Evolutionary conservation across 2,888 invertebrate species (phyloP).

Genomic region (Ecdyonurus torrentis): DNA sequence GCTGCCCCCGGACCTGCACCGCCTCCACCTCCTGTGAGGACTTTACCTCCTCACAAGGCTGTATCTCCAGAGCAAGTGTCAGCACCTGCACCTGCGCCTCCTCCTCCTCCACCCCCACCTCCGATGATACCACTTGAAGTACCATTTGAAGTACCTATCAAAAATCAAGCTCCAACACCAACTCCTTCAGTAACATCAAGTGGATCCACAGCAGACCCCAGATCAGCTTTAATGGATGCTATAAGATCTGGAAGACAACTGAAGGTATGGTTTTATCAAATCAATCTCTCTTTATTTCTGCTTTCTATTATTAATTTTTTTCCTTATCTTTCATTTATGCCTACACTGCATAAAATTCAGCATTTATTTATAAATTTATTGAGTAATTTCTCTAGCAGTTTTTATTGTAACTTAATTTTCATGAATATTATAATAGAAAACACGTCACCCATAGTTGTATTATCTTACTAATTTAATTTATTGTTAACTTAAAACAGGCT

Average conservation of each 20-base stretch:
- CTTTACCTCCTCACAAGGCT: slow-evolving; percentile 4
- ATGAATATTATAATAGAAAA: too few relatives aligned
- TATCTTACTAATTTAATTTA: too few relatives aligned
- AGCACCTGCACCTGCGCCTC: slow-evolving; percentile 18
- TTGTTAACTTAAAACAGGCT: too few relatives aligned
- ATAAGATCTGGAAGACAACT: slow-evolving; percentile 62
- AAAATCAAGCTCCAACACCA: slow-evolving; percentile 12
- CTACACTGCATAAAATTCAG: background rate
- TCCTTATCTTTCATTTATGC: background rate
- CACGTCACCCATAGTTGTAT: too few relatives aligned
- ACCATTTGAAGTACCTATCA: slow-evolving; percentile 14
- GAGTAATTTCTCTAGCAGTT: slow-evolving; percentile 2
- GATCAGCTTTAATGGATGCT: slow-evolving; percentile 65
- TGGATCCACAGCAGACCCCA: slow-evolving; percentile 31
- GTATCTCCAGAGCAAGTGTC: slow-evolving; percentile 10
- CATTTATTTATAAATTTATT: slow-evolving; percentile 5
- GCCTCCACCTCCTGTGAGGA: slow-evolving; percentile 19
- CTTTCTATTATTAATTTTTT: slow-evolving; percentile 8
- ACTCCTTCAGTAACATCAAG: background rate
- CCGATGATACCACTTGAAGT: slow-evolving; percentile 16
- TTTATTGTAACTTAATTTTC: too few relatives aligned
- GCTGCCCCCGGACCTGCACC: slow-evolving; percentile 18
- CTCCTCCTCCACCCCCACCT: slow-evolving; percentile 17
- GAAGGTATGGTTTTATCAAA: slow-evolving; percentile 33
- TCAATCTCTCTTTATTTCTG: slow-evolving; percentile 3